Evolutionary conservation across 2,888 invertebrate species (phyloP).

Genomic region (Stenichneumon culpator): DNA sequence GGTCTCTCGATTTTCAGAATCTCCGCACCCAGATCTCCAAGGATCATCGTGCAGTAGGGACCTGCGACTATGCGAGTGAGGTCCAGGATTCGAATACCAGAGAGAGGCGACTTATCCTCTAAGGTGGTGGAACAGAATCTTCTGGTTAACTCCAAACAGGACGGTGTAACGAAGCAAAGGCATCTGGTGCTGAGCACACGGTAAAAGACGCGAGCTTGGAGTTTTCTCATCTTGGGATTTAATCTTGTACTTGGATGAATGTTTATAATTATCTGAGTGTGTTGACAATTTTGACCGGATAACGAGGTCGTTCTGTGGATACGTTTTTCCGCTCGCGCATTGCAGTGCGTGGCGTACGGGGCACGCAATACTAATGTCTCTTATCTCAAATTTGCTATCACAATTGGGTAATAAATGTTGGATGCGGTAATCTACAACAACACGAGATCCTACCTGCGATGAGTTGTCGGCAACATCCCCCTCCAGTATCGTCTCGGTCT

Average conservation of each 20-base stretch:
- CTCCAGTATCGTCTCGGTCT: conserved; percentile 81
- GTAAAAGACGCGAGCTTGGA: background rate
- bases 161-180: background rate
- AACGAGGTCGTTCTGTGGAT: background rate
- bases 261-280: background rate
- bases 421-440: conserved; percentile 25
- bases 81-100: conserved; percentile 91
- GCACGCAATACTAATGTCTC: background rate
- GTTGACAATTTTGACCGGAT: background rate
- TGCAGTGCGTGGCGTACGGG: background rate
- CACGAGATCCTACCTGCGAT: conserved; percentile 78
- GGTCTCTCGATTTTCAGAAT: conserved; percentile 96
- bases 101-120: conserved; percentile 87
- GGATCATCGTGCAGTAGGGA: conserved; percentile 97
- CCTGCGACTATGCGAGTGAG: conserved; percentile 96
- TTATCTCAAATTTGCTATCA: conserved; percentile 14
- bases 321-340: background rate
- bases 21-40: conserved; percentile 97
- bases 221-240: background rate
- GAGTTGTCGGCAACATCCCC: conserved; percentile 78
- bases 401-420: background rate
- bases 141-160: background rate
- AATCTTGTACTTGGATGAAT: background rate
- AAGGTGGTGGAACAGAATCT: conserved; percentile 39
- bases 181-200: background rate